Conservation (phyloP, 1,140 invertebrate species). For the Spodoptera frugiperda region DNA sequence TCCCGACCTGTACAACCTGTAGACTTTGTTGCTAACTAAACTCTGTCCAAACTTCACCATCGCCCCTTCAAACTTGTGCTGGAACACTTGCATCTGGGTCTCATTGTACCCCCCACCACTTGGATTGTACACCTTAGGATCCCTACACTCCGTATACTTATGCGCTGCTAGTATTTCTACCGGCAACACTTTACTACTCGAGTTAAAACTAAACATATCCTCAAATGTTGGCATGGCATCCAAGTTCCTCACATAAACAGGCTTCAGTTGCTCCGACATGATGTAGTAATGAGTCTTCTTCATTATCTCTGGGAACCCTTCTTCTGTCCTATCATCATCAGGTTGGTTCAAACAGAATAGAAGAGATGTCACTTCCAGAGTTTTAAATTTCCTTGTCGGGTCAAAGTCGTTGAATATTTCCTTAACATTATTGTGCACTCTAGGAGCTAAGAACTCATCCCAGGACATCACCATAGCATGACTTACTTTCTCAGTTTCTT, state of each 20-base stretch:
- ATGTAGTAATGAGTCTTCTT: constrained; percentile 84
- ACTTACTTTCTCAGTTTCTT: constrained; percentile 81
- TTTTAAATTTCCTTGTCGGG: constrained; percentile 71
- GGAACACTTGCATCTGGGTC: constrained; percentile 82
- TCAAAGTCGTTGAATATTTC: constrained; percentile 78
- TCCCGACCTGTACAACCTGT: constrained; percentile 79
- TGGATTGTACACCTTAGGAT: constrained; percentile 71
- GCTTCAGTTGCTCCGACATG: constrained; percentile 66
- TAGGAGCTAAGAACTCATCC: constrained; percentile 89
- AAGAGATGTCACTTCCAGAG: constrained; percentile 69
- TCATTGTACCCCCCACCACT: constrained; percentile 78
- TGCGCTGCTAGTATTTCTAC: constrained; percentile 76
- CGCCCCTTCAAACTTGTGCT: constrained; percentile 83
- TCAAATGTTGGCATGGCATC: constrained; percentile 80
- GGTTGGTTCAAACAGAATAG: constrained; percentile 83
- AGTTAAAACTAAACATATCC: constrained; percentile 76
- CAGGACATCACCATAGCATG: constrained; percentile 87
- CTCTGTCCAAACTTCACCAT: constrained; percentile 80
- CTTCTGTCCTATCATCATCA: constrained; percentile 81
- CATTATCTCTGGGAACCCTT: constrained; percentile 80
- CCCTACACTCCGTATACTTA: constrained; percentile 82
- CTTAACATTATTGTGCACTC: constrained; percentile 84
- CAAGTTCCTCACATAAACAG: constrained; percentile 78
- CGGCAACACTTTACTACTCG: constrained; percentile 63
- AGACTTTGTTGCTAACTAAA: constrained; percentile 81